Base-by-base conservation (phyloP, 1,140 invertebrate species). In the Atta texana region DNA sequence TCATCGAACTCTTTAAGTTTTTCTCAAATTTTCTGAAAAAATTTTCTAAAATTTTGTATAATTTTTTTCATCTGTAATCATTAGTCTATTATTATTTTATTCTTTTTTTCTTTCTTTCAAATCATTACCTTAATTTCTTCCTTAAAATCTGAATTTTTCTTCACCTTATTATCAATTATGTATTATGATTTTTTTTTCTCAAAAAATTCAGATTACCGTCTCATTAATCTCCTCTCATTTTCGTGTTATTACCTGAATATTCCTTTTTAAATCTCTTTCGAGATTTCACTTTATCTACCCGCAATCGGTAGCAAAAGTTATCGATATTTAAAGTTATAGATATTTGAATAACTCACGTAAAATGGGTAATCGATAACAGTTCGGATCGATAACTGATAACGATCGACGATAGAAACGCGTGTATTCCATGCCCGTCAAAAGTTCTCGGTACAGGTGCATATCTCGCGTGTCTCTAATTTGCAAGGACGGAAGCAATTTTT, bases 391-490 rank as follows among this genome's bases (percentile, higher is more conserved):
- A n/a, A 0, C 4, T n/a, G 68, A 61, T 74, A 82, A 82, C 24
- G 34, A 34, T 68, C 8, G 66, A 21, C 24, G 39, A 18, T 18
- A 10, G 10, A 18, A 49, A 14, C 6, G 34, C n/a, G 44, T 44
- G 14, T 61, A 59, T 21, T 55, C 31, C 24, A 21, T 51, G 34
- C 12, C 31, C 53, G 51, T 81, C 76, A 61, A 69, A 69, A 81
- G 28, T 59, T 49, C 18, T 12, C 55, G 39, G 39, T 31, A 10
- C 84, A 61, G 39, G 34, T 31, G 34, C 39, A 51, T 64, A 66
- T 80, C 66, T 86, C 74, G 63, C 84, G 63, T 59, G 74, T 59
- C 39, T 69, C 51, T 69, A 82, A 82, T 82, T 82, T 18, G 53
- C 68, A 49, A 44, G 53, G 55, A 74, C 80, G 68, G 55, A 39